phyloP scores from a whole-genome alignment of 2,888 invertebrate species.

The Papilio gigon region DNA sequence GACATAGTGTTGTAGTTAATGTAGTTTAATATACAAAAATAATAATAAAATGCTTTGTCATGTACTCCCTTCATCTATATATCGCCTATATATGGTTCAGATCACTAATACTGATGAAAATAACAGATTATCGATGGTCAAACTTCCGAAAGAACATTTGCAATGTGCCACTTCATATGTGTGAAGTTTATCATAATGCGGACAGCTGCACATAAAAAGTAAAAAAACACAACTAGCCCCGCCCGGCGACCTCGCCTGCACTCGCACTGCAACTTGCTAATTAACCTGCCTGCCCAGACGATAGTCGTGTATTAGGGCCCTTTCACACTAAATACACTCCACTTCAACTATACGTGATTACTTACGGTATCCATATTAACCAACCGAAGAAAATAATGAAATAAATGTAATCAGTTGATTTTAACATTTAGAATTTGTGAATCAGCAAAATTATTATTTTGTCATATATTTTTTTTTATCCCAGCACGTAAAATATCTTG shows the following conservation, averaged over 20 bases:
- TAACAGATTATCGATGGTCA: too few relatives aligned
- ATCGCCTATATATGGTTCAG: too few relatives aligned
- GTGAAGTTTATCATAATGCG: slow-evolving; percentile 24
- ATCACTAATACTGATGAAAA: too few relatives aligned
- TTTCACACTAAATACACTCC: slow-evolving; percentile 5
- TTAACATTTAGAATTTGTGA: not conserved
- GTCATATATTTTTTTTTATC: not conserved
- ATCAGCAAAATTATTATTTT: not conserved
- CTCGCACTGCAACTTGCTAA: slow-evolving; percentile 34
- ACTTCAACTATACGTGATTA: not conserved
- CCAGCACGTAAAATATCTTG: not conserved
- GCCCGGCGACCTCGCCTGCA: slow-evolving; percentile 31
- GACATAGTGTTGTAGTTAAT: too few relatives aligned
- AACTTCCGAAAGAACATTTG: not conserved
- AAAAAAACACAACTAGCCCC: slow-evolving; percentile 5
- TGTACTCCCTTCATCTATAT: too few relatives aligned
- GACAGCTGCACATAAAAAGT: slow-evolving; percentile 21
- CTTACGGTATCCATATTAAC: too few relatives aligned
- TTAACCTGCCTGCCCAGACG: slow-evolving; percentile 27
- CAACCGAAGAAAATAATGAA: not conserved
- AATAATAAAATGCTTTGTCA: too few relatives aligned
- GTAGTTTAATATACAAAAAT: too few relatives aligned
- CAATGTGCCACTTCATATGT: not conserved
- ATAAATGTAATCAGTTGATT: not conserved
- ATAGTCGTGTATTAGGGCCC: slow-evolving; percentile 10